Evolutionary conservation across 2,888 invertebrate genomes (phyloP), one percentile per base, ranked within the genome.

Genomic region (Nezara viridula): DNA sequence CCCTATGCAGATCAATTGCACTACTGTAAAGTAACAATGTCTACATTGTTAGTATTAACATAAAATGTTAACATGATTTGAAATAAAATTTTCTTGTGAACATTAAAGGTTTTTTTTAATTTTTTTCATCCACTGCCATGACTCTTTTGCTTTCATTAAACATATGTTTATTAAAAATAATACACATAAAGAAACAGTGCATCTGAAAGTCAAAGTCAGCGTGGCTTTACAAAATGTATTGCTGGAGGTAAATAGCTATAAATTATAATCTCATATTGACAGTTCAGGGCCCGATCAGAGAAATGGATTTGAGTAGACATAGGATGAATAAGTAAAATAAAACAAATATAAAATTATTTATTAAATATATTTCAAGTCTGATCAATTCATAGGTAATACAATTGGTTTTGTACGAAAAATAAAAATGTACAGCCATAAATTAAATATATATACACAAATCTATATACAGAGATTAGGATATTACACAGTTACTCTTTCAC

Each of bases 11-110:
- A 86, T 86, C 55, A 60, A 52, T 44, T 44, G 86, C 55, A 55
- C 55, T 88, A 24, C 32, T 50, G 50, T 86, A 50, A 49, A 86
- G 27, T 85, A 85, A 32, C 44, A 81, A 81, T 81, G 44, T 81
- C 44, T 81, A 81, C 44, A 47, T 81, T 81, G 81, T 81, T 81
- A 81, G 81, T 81, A 81, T 81, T 81, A 73, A 88, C 60, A 88
- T n/a, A 37, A 55, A 86, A 66, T 88, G 88, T 88, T 88, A 88
- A 88, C 88, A 66, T 49, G 73, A 88, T 88, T 88, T 88, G 66
- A 88, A 88, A 73, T 88, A 55, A 88, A 87, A 73, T 88, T 88
- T 88, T 66, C 66, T 88, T 88, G 88, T 88, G 88, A 88, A 88
- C 88, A 88, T 88, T 88, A 88, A 49, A 19, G 5, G 6, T 86